A percentile compares a stretch with the other conserved stretches of the same genome.
These are phyloP conservation scores for Pogona vitticeps DNA, from an alignment of 2,113 vertebrate species.

Conservation along the genomic window DNA sequence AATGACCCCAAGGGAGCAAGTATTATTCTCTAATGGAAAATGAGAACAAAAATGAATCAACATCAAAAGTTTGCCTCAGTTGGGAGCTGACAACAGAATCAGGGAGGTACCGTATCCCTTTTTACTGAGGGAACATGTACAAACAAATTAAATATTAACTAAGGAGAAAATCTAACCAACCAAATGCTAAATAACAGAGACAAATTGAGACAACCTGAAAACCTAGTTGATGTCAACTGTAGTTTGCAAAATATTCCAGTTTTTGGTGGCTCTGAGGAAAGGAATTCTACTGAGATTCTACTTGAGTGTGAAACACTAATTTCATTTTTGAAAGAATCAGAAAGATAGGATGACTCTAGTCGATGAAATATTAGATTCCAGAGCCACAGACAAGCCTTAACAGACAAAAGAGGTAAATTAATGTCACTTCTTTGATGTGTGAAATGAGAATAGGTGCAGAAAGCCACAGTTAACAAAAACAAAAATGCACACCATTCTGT, in stretches of 20 bases:
- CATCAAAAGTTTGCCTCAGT: constrained; percentile 29
- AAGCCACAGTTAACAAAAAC: neutral
- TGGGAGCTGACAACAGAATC: constrained; percentile 17
- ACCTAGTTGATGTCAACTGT: neutral
- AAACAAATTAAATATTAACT: constrained; percentile 2
- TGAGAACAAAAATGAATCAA: constrained; percentile 4
- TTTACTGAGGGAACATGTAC: neutral
- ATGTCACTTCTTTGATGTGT: neutral
- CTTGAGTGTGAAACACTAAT: constrained; percentile 9
- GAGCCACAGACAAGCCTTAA: neutral
- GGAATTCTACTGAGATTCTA: constrained; percentile 1
- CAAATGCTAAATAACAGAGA: constrained; percentile 39
- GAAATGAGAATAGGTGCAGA: constrained; percentile 44
- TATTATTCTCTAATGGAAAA: constrained; percentile 26
- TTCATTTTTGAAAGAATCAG: constrained; percentile 14
- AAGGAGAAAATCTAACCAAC: neutral
- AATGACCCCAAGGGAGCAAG: constrained; percentile 29
- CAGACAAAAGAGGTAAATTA: constrained; percentile 7
- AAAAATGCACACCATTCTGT: constrained; percentile 11
- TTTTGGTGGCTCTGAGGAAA: neutral
- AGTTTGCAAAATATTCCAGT: neutral
- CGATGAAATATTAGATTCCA: neutral
- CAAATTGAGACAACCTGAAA: constrained; percentile 11
- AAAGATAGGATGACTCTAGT: accelerated
- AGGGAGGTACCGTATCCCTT: constrained; percentile 14